A percentile compares a stretch with the other conserved stretches of the same genome.
Conservation (phyloP, 2,113 vertebrate genomes). For the Campylomormyrus tamandua region DNA sequence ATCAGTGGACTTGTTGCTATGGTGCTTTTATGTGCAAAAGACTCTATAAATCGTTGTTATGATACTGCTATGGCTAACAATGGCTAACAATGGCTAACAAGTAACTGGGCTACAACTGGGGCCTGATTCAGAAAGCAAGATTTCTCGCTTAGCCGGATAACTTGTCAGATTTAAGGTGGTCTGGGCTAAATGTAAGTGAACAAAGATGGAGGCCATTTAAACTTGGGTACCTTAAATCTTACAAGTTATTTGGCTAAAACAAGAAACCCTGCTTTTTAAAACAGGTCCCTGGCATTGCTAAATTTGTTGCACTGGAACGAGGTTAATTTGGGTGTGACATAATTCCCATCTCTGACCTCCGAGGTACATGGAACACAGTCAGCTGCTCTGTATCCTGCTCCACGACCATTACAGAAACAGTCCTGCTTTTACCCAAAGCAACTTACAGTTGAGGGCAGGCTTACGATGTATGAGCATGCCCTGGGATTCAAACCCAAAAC, state of each 20-base stretch:
- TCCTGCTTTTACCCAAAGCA: not conserved
- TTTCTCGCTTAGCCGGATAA: not conserved
- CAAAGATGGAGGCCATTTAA: not conserved
- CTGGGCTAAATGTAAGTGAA: not conserved
- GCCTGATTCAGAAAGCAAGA: not conserved
- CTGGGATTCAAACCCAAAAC: not conserved
- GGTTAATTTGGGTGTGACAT: not conserved
- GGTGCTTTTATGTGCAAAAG: not conserved
- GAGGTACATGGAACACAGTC: not conserved
- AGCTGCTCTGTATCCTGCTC: not conserved
- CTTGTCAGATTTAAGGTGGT: not conserved
- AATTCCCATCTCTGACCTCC: not conserved
- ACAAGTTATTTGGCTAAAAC: not conserved
- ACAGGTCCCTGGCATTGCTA: not conserved
- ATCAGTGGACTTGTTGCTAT: not conserved
- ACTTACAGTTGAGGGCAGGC: not conserved
- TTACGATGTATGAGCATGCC: not conserved
- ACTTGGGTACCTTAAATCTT: not conserved
- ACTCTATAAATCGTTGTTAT: not conserved
- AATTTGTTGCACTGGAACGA: not conserved
- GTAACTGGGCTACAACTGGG: not conserved
- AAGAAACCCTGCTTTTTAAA: not conserved
- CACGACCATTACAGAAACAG: not conserved
- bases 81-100: not conserved
- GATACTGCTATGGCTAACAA: no score